phyloP scores from a whole-genome alignment of 2,888 invertebrate genomes.

The Dendrolimus houi region DNA sequence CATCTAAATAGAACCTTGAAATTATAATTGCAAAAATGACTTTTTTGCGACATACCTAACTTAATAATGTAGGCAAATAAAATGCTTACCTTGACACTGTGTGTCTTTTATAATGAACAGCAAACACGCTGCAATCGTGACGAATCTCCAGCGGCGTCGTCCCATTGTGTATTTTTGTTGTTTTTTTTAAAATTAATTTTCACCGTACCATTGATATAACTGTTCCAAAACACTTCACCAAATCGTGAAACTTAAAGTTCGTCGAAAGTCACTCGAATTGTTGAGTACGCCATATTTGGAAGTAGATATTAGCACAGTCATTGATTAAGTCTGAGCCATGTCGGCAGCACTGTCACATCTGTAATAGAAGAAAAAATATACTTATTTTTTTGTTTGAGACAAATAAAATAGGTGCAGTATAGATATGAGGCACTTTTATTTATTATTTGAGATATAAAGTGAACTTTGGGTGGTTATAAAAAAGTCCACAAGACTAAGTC shows the following conservation, averaged over 20 bases:
- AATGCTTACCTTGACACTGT: constrained; percentile 61
- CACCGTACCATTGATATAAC: constrained; percentile 60
- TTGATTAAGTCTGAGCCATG: constrained; percentile 37
- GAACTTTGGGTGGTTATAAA: too few species aligned
- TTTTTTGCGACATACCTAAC: too few species aligned
- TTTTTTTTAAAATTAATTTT: constrained; percentile 31
- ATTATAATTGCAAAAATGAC: too few species aligned
- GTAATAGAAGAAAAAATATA: constrained; percentile 39
- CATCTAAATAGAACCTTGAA: too few species aligned
- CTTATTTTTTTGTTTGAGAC: too few species aligned
- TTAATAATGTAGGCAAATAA: not conserved
- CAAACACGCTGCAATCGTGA: constrained; percentile 60
- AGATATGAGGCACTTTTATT: too few species aligned
- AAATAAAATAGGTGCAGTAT: too few species aligned
- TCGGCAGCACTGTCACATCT: constrained; percentile 48
- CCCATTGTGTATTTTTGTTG: constrained; percentile 43
- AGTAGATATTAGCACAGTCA: constrained; percentile 32
- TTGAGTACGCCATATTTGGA: constrained; percentile 38
- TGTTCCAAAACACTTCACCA: constrained; percentile 18
- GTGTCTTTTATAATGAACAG: constrained; percentile 56
- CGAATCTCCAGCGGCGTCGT: constrained; percentile 64
- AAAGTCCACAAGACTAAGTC: too few species aligned
- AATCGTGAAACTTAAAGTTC: constrained; percentile 25
- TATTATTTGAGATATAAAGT: too few species aligned
- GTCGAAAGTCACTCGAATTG: constrained; percentile 28